Evolutionary conservation across 2,888 invertebrate genomes (phyloP).

Genomic region (Hecatera dysodea): DNA sequence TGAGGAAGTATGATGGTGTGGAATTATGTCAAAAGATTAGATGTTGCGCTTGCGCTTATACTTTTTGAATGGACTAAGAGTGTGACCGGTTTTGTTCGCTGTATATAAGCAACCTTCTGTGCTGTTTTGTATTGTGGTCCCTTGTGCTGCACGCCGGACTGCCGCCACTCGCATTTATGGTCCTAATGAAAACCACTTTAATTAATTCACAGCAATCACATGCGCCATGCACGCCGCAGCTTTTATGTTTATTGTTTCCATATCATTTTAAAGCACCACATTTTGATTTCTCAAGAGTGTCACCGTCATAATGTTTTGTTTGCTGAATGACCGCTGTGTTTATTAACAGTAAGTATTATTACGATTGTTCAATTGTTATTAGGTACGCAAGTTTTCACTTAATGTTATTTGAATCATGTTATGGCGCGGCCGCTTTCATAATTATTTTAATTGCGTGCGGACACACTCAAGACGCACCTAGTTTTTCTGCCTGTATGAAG

Average conservation of each 20-base stretch:
- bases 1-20: not conserved
- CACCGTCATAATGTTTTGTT: conserved; percentile 84
- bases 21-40: not conserved
- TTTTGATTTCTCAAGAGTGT: conserved; percentile 90
- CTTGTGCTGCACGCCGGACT: conserved; percentile 62
- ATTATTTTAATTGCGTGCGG: conserved; percentile 39
- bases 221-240: conserved; percentile 80
- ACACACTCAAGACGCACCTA: conserved; percentile 42
- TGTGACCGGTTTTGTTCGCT: not conserved
- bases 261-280: conserved; percentile 88
- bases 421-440: conserved; percentile 58
- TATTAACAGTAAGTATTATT: conserved; percentile 77
- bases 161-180: conserved; percentile 77
- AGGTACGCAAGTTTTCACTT: conserved; percentile 82
- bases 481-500: conserved; percentile 16
- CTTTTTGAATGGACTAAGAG: too few species aligned
- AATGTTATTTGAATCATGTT: conserved; percentile 76
- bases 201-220: conserved; percentile 90
- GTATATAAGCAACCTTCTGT: not conserved
- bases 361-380: conserved; percentile 79
- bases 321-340: conserved; percentile 74
- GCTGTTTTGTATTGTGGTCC: conserved; percentile 32
- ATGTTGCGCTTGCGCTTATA: not conserved
- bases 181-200: conserved; percentile 90
- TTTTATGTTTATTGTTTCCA: conserved; percentile 90